A percentile compares a stretch with the other conserved stretches of the same genome.
Conservation (phyloP, 2,797 vertebrate genomes). For the Avahi laniger region DNA sequence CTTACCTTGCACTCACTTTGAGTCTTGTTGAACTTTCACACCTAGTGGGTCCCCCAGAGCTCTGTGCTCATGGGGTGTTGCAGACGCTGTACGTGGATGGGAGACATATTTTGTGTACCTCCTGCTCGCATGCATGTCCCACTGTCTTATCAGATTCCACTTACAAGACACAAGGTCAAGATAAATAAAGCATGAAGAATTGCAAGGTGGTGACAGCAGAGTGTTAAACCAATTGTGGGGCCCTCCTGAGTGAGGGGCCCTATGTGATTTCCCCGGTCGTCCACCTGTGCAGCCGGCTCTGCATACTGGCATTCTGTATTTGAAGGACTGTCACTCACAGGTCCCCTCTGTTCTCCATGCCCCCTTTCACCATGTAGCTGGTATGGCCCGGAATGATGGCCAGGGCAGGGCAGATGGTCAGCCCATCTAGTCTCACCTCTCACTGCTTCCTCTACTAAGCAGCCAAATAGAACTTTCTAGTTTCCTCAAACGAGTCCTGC, state of each 20-base stretch:
- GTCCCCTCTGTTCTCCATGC: background rate
- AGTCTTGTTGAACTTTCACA: background rate
- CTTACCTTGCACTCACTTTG: background rate
- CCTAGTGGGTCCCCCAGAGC: background rate
- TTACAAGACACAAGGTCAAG: background rate
- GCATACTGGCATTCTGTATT: background rate
- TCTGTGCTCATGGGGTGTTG: background rate
- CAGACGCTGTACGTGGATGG: fast-evolving
- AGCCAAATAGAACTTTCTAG: background rate
- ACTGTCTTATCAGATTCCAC: background rate
- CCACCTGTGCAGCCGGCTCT: background rate
- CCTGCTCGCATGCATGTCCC: background rate
- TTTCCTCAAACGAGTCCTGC: background rate
- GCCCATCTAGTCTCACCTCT: background rate
- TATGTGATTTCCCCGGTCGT: fast-evolving
- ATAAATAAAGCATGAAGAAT: background rate
- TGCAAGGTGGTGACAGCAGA: background rate
- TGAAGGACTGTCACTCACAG: background rate
- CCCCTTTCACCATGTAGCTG: background rate
- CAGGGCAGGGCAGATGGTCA: background rate
- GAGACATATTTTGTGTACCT: background rate
- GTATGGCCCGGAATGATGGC: background rate
- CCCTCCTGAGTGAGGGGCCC: background rate
- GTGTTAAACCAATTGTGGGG: background rate
- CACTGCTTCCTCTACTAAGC: background rate